A percentile compares a stretch with the other conserved stretches of the same genome.
Evolutionary conservation across 2,113 vertebrate genomes (phyloP).

Genomic region (Sander lucioperca): DNA sequence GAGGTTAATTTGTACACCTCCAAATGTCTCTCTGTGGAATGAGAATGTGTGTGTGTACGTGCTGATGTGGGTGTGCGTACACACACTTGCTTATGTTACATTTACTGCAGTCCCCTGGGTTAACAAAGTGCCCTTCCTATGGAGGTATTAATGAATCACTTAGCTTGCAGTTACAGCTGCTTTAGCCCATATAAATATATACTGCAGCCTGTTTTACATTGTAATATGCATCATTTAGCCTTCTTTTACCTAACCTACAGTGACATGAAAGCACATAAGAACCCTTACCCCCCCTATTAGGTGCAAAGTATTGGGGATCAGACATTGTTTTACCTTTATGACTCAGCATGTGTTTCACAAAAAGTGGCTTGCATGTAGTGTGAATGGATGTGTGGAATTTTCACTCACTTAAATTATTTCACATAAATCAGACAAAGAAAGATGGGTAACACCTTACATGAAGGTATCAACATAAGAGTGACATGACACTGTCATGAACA

Average conservation of each 20-base stretch:
- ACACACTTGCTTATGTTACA: constrained; percentile 65
- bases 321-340: constrained; percentile 5
- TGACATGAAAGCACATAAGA: constrained; percentile 14
- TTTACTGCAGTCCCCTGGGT: constrained; percentile 64
- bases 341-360: not conserved
- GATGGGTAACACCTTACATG: not conserved
- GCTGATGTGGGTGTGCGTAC: not conserved
- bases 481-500: too few relatives aligned
- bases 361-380: not conserved
- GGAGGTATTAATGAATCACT: constrained; percentile 76
- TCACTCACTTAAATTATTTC: not conserved
- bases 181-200: constrained; percentile 69
- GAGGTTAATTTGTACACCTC: constrained; percentile 76
- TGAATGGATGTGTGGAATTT: not conserved
- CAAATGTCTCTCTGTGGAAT: constrained; percentile 58
- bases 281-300: constrained; percentile 9
- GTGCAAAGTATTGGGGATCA: constrained; percentile 8
- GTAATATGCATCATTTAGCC: constrained; percentile 49
- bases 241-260: constrained; percentile 18
- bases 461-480: too few relatives aligned
- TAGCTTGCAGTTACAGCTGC: constrained; percentile 70
- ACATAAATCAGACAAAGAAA: not conserved
- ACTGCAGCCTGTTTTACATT: constrained; percentile 51
- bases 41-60: constrained; percentile 28
- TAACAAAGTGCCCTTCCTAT: constrained; percentile 55